Conservation (phyloP, 2,888 invertebrate genomes). For the Chaetogeoica ovagalla region DNA sequence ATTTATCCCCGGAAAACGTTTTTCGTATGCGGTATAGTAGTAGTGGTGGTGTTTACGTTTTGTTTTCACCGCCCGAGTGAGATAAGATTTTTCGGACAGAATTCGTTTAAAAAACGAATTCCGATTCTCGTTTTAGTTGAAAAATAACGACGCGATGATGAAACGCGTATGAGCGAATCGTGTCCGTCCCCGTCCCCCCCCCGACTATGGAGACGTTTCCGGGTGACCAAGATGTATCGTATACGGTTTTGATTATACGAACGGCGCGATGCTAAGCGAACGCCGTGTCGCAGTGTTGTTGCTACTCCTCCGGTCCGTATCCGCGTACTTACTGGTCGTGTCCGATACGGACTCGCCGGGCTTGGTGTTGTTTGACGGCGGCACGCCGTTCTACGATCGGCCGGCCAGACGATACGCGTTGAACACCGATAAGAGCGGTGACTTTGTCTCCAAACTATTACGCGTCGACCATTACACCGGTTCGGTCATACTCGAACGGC, state of each 20-base stretch:
- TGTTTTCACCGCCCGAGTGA: background rate
- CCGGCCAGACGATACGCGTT: conserved; percentile 70
- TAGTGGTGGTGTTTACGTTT: background rate
- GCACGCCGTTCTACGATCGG: conserved; percentile 52
- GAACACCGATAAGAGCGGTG: conserved; percentile 78
- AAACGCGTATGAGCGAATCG: background rate
- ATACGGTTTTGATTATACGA: background rate
- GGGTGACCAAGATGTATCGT: background rate
- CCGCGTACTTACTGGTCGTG: conserved; percentile 52
- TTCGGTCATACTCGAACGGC: conserved; percentile 72
- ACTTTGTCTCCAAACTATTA: conserved; percentile 78
- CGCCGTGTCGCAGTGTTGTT: conserved; percentile 13
- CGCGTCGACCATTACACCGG: conserved; percentile 76
- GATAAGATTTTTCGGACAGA: background rate
- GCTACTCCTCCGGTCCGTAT: conserved; percentile 3
- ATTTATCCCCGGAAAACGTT: too few species aligned
- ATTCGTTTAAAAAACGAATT: background rate
- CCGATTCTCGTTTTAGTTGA: background rate
- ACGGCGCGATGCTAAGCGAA: background rate
- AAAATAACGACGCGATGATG: background rate
- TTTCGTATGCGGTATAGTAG: background rate
- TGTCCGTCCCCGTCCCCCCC: background rate
- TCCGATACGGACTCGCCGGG: conserved; percentile 56
- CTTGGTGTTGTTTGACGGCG: conserved; percentile 56
- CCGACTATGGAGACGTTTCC: background rate